A percentile compares a stretch with the other conserved stretches of the same genome.
phyloP scores from a whole-genome alignment of 2,797 vertebrate species.

The Iguana delicatissima region DNA sequence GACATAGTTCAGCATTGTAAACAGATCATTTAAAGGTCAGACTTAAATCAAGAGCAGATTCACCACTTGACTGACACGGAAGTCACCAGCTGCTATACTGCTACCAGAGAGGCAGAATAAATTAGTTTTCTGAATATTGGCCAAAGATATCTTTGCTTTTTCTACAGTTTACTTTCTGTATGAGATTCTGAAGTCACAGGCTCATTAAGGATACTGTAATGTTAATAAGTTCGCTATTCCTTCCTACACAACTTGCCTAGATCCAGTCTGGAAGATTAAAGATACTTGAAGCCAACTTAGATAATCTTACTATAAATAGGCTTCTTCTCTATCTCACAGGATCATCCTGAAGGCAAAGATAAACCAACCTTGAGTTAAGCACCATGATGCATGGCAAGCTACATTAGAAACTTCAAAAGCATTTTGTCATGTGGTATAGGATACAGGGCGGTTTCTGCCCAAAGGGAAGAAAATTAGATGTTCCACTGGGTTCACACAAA shows the following conservation, averaged over 20 bases:
- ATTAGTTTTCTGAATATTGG: neutral
- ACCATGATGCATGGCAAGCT: neutral
- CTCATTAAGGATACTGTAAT: neutral
- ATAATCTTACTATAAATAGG: neutral
- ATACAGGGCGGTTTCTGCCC: neutral
- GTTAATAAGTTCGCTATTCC: neutral
- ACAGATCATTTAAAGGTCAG: too few relatives aligned
- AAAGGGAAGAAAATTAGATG: neutral
- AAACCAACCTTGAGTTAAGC: neutral
- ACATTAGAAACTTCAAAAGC: constrained; percentile 17
- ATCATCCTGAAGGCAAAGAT: constrained; percentile 4
- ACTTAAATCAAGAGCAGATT: too few relatives aligned
- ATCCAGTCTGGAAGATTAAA: constrained; percentile 34
- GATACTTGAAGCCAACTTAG: neutral
- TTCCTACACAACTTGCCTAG: neutral
- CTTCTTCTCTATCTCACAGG: neutral
- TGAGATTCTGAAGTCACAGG: neutral
- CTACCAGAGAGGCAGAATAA: neutral
- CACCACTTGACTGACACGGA: too few relatives aligned
- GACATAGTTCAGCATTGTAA: too few relatives aligned
- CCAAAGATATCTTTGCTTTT: neutral
- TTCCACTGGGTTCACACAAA: neutral
- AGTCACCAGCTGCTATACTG: too few relatives aligned
- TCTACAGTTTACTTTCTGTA: neutral
- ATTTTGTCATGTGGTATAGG: neutral